Conservation (phyloP, 2,797 vertebrate species). For the Heliangelus exortis region DNA sequence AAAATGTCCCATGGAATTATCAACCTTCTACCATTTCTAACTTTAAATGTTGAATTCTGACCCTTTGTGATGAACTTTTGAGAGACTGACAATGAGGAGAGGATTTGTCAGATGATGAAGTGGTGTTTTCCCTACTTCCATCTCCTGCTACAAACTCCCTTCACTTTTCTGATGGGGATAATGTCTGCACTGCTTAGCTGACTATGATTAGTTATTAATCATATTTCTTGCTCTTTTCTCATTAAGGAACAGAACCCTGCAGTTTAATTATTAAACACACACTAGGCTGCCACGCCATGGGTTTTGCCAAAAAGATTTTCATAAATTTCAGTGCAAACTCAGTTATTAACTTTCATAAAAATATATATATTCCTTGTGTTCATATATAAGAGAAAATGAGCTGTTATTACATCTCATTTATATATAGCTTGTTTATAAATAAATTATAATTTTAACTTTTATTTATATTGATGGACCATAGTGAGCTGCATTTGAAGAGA, state of each 20-base stretch:
- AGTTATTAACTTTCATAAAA: neutral
- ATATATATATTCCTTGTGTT: neutral
- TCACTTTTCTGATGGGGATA: neutral
- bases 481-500: neutral
- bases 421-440: neutral
- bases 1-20: constrained; percentile 35
- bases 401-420: neutral
- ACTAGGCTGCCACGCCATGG: neutral
- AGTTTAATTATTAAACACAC: neutral
- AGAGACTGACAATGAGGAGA: constrained; percentile 19
- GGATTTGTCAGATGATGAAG: neutral
- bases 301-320: neutral
- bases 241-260: neutral
- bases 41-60: constrained; percentile 66
- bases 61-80: constrained; percentile 33
- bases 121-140: neutral
- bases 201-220: neutral
- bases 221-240: neutral
- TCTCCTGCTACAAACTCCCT: neutral
- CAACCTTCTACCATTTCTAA: constrained; percentile 61
- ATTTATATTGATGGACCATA: neutral
- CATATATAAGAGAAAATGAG: neutral
- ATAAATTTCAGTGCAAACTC: neutral
- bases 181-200: neutral
- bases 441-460: neutral